Conservation (phyloP, 1,140 invertebrate species). For the Drosophila grimshawi region DNA sequence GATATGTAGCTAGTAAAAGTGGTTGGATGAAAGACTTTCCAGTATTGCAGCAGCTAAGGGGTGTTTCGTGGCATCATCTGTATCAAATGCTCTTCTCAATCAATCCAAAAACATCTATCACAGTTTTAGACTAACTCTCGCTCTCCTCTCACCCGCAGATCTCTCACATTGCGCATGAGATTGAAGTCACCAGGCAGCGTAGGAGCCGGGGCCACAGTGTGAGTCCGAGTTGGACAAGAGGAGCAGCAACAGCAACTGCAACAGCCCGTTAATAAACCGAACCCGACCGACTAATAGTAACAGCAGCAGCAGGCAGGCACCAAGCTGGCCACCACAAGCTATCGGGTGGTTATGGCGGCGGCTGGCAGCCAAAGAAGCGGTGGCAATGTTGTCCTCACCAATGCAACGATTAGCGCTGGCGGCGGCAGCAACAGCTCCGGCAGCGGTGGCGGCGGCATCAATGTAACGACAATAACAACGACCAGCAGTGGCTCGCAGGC, state of each 20-base stretch:
- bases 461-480: constrained; percentile 81
- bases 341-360: constrained; percentile 71
- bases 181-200: neutral
- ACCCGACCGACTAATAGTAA: neutral
- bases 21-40: too few species aligned
- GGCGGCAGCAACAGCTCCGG: constrained; percentile 40
- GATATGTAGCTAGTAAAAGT: too few species aligned
- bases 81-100: too few species aligned
- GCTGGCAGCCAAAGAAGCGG: constrained; percentile 59
- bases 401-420: constrained; percentile 24
- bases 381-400: constrained; percentile 57
- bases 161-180: constrained; percentile 2
- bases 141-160: neutral
- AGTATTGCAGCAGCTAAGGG: too few species aligned
- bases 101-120: too few species aligned
- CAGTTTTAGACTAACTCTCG: too few species aligned
- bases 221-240: constrained; percentile 12
- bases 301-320: constrained; percentile 10
- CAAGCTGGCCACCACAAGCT: constrained; percentile 77
- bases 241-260: neutral
- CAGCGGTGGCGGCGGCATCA: constrained; percentile 65
- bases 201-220: neutral
- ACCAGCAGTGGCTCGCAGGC: constrained; percentile 46
- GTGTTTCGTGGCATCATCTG: too few species aligned
- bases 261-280: neutral